Base-by-base conservation (phyloP, 1,140 invertebrate genomes). In the Pristionchus pacificus region DNA sequence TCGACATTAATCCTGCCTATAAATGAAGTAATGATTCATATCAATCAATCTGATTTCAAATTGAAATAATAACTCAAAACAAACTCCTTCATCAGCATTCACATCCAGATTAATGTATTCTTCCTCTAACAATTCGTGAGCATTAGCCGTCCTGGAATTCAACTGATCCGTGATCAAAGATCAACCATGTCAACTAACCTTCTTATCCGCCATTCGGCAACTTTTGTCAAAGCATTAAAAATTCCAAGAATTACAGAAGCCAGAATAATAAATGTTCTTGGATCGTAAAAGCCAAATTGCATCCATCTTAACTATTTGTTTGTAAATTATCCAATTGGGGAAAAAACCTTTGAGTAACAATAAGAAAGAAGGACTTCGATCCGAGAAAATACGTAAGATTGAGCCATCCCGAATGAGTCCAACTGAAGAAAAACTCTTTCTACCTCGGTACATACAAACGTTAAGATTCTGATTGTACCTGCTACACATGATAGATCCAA, bases 1-100 rank as follows among this genome's bases (percentile, higher is more conserved):
- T 30, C 2, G 80, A 83, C 24, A 83, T 70, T 15, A 69, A 69
- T 25, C 69, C 65, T 14, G 69, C 70, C 28, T 68, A 71, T 70
- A 79, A 79, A 65, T 82, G 71, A 30, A 32, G 59, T 6, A 57
- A 14, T 31, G 25, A 65, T 25, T 24, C 19, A 69, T 31, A 2
- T 24, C 27, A 66, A 32, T 13, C 24, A 3, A n/a, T 2, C 59
- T 38, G 13, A 33, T 55, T 71, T 31, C 29, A 72, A 71, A 68
- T 63, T 71, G 13, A 25, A 38, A 15, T 57, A 77, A 60, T 24
- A 14, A 29, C 32, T 77, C 58, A 60, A 79, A 31, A 2, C 19
- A 38, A 10, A 29, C 33, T 10, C 63, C 80, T n/a, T 81, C 79
- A 64, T 60, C 64, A 24, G 59, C 71, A 29, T 27, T 49, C 55